Percentiles rank a stretch among this genome's conserved stretches.
phyloP scores from a whole-genome alignment of 2,888 invertebrate genomes.

The Melinaea marsaeus region DNA sequence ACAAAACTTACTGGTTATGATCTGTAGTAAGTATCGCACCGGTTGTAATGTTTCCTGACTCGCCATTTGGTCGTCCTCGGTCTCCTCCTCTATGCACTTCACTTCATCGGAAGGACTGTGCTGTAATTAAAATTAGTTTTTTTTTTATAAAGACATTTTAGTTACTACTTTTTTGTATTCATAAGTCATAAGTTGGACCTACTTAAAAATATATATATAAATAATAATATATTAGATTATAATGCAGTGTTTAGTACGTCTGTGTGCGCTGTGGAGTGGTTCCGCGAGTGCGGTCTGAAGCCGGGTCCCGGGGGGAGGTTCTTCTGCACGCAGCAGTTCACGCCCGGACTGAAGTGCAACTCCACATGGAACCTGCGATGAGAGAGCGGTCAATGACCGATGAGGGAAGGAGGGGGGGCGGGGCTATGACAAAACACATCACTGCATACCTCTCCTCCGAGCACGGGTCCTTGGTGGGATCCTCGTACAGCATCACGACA shows the following conservation, averaged over 20 bases:
- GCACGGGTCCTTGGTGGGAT: slow-evolving; percentile 95
- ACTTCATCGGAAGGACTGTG: slow-evolving; percentile 83
- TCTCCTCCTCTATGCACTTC: slow-evolving; percentile 86
- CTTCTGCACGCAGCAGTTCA: slow-evolving; percentile 96
- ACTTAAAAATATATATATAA: too few species aligned
- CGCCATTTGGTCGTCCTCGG: slow-evolving; percentile 77
- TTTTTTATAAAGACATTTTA: not conserved
- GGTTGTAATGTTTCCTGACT: slow-evolving; percentile 72
- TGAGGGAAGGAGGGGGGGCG: too few species aligned
- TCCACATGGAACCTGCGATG: slow-evolving; percentile 93
- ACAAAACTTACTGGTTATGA: not conserved
- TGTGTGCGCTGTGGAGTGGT: slow-evolving; percentile 83
- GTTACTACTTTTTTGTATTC: not conserved
- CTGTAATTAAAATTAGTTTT: slow-evolving; percentile 20
- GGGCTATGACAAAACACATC: not conserved
- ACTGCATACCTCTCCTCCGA: slow-evolving; percentile 84
- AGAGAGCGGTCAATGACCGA: too few species aligned
- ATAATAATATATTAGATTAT: not conserved
- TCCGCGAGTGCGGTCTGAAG: slow-evolving; percentile 93
- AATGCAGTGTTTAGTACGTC: not conserved
- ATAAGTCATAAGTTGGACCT: too few species aligned
- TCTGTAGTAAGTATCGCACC: slow-evolving; percentile 41
- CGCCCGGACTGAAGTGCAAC: slow-evolving; percentile 98
- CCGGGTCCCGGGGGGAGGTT: slow-evolving; percentile 95
- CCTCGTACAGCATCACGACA: slow-evolving; percentile 99